Conservation (phyloP, 2,888 invertebrate genomes). For the Ichneumoninae sp. region DNA sequence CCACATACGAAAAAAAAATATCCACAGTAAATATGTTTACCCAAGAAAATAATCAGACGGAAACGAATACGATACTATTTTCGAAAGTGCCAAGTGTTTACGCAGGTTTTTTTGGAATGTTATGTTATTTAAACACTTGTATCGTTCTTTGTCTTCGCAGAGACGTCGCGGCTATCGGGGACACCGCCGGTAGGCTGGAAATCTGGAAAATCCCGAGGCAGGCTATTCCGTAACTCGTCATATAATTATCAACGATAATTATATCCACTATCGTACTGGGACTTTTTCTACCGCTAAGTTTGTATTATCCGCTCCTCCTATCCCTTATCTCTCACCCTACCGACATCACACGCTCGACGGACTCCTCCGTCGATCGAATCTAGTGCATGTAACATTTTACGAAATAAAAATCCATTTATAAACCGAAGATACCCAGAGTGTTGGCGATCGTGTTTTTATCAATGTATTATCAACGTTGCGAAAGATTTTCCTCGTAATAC, state of each 20-base stretch:
- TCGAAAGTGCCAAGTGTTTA: neutral
- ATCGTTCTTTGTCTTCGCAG: constrained; percentile 69
- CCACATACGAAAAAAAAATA: neutral
- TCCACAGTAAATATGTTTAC: neutral
- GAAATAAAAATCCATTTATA: neutral
- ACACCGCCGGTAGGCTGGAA: constrained; percentile 78
- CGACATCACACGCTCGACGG: neutral
- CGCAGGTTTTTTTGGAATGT: neutral
- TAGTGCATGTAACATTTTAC: constrained; percentile 5
- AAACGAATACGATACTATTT: neutral
- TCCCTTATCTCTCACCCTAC: neutral
- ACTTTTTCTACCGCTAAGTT: neutral
- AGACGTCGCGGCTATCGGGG: constrained; percentile 79
- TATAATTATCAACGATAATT: neutral
- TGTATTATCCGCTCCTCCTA: neutral
- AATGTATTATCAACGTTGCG: neutral
- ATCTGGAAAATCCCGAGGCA: constrained; percentile 79
- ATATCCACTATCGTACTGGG: neutral
- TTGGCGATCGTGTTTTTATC: neutral
- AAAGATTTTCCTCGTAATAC: neutral
- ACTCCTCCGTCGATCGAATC: neutral
- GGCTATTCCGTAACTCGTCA: constrained; percentile 31
- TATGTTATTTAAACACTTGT: neutral
- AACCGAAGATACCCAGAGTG: neutral
- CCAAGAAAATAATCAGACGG: neutral